Conservation (phyloP, 2,113 vertebrate genomes). For the Passer montanus region DNA sequence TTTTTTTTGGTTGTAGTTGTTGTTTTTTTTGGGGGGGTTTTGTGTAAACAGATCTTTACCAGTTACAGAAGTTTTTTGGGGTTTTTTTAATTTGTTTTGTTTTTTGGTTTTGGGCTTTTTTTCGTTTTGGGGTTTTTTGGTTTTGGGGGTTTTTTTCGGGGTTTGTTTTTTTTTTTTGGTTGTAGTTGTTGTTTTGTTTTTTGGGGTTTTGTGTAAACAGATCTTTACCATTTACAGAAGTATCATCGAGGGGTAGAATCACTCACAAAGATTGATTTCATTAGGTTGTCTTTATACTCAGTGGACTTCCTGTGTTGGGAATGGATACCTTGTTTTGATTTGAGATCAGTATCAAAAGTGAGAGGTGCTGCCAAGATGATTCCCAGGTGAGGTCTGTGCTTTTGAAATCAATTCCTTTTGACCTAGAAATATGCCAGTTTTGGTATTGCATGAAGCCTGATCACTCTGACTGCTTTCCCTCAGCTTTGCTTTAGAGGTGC, state of each 20-base stretch:
- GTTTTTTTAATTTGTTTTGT: no score
- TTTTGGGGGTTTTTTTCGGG: no score
- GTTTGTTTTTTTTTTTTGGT: no score
- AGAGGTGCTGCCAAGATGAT: not conserved
- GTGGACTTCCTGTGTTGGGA: not conserved
- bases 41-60: not conserved
- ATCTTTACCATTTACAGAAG: not conserved
- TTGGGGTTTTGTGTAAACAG: not conserved
- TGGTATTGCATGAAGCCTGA: not conserved
- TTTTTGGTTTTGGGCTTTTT: no score
- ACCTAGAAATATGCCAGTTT: not conserved
- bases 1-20: not conserved
- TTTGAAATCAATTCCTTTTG: not conserved
- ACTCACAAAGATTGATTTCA: not conserved
- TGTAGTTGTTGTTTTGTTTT: no score
- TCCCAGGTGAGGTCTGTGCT: accelerated
- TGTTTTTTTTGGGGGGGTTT: no score
- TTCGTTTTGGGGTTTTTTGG: no score
- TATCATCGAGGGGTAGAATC: not conserved
- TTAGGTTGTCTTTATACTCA: not conserved
- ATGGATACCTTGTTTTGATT: not conserved
- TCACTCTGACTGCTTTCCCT: not conserved
- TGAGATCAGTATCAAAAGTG: not conserved
- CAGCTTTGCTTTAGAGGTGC: not conserved
- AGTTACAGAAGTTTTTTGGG: not conserved